Evolutionary conservation across 1,140 invertebrate species (phyloP).

Genomic region (Drosophila kepulauana): DNA sequence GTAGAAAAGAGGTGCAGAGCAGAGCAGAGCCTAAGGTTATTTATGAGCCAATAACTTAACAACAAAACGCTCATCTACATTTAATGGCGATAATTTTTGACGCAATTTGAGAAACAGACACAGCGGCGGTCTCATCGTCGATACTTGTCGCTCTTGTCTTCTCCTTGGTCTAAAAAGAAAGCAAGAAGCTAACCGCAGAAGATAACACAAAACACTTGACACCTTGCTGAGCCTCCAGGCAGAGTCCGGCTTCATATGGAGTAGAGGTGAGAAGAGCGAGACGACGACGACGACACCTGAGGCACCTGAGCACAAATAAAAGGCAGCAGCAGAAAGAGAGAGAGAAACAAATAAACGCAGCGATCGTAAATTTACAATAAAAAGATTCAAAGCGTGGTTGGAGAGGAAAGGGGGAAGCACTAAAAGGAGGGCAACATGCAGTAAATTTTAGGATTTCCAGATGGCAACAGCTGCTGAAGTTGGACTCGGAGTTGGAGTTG

Average conservation of each 20-base stretch:
- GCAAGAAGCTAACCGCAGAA: conserved; percentile 62
- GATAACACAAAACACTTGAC: conserved; percentile 77
- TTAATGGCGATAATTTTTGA: conserved; percentile 83
- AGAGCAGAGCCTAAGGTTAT: conserved; percentile 40
- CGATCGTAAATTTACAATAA: conserved; percentile 74
- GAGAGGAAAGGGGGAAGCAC: conserved; percentile 2
- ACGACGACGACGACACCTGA: conserved; percentile 10
- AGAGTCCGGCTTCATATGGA: conserved; percentile 11
- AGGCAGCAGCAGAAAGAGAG: conserved; percentile 24
- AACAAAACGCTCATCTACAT: conserved; percentile 83
- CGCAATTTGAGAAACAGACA: conserved; percentile 77
- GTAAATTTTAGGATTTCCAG: conserved; percentile 76
- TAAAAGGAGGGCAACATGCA: conserved; percentile 47
- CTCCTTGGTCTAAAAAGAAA: conserved; percentile 55
- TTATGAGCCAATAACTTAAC: conserved; percentile 81
- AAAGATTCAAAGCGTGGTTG: neutral
- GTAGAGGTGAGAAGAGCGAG: conserved; percentile 6
- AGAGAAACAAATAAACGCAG: conserved; percentile 57
- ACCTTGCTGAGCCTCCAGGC: conserved; percentile 55
- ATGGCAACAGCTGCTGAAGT: conserved; percentile 69
- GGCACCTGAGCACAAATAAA: conserved; percentile 55
- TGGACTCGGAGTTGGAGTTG: neutral
- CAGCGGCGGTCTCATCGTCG: conserved; percentile 31
- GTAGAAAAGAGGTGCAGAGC: neutral
- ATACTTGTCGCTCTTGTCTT: neutral